A percentile compares a stretch with the other conserved stretches of the same genome.
phyloP scores from a whole-genome alignment of 2,113 vertebrate species.

The Balaeniceps rex region DNA sequence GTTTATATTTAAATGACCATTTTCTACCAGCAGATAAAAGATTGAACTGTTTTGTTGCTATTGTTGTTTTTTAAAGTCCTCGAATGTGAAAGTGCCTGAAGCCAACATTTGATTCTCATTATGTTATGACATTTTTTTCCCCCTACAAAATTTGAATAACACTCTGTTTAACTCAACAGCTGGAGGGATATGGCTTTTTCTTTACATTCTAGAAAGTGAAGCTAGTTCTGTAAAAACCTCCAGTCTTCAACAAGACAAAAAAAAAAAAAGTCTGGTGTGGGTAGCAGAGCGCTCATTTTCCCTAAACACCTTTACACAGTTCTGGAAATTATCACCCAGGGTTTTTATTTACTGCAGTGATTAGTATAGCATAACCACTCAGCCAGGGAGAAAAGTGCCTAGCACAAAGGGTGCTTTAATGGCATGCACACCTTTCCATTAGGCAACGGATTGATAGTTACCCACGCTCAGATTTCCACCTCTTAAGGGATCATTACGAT shows the following conservation, averaged over 20 bases:
- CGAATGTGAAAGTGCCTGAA: constrained; percentile 3
- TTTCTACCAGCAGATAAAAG: constrained; percentile 13
- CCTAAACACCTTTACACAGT: neutral
- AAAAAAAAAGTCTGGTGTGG: neutral
- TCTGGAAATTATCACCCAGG: neutral
- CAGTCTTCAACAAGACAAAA: neutral
- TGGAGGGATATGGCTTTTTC: constrained; percentile 27
- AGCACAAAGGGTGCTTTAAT: neutral
- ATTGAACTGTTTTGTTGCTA: constrained; percentile 33
- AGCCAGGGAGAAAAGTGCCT: neutral
- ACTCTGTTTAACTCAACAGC: constrained; percentile 60
- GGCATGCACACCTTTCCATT: neutral
- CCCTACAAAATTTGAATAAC: constrained; percentile 62
- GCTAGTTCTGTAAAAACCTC: neutral
- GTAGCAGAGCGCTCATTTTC: neutral
- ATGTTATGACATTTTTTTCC: constrained; percentile 48
- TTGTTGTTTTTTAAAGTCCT: constrained; percentile 42
- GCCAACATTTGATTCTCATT: constrained; percentile 63
- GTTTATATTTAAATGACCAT: constrained; percentile 42
- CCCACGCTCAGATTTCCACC: neutral
- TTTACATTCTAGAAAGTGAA: neutral
- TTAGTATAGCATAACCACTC: neutral
- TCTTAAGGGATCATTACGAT: neutral
- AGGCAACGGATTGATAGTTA: neutral
- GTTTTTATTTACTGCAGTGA: neutral